A percentile compares a stretch with the other conserved stretches of the same genome.
Evolutionary conservation across 2,888 invertebrate genomes (phyloP).

Genomic region (Cryptocephalus primarius): DNA sequence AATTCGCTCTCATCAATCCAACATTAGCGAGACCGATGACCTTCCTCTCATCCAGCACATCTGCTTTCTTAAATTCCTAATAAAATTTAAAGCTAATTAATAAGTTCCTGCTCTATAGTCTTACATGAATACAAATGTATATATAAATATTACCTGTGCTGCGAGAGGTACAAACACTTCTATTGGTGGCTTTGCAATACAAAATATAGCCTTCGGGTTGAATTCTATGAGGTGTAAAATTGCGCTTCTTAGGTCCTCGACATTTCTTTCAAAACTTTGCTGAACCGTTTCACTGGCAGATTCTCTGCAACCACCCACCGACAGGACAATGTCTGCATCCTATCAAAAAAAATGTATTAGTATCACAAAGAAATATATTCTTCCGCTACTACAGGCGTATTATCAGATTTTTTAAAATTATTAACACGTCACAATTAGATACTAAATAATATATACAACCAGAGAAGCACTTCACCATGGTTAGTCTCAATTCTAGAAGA

Average conservation of each 20-base stretch:
- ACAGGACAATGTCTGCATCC: constrained; percentile 28
- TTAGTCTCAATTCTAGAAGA: too few relatives aligned
- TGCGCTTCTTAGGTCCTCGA: constrained; percentile 25
- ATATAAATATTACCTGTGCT: constrained; percentile 23
- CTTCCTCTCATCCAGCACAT: constrained; percentile 25
- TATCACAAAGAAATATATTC: background rate
- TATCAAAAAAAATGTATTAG: constrained; percentile 10
- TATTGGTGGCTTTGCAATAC: constrained; percentile 31
- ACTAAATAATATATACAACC: too few relatives aligned
- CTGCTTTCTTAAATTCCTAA: constrained; percentile 31
- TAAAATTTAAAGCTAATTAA: constrained; percentile 1
- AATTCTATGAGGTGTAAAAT: constrained; percentile 30
- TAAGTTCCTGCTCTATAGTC: too few relatives aligned
- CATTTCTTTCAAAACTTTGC: constrained; percentile 27
- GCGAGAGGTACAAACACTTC: constrained; percentile 32
- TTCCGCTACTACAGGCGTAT: too few relatives aligned
- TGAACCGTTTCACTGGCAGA: constrained; percentile 18
- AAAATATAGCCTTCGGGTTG: constrained; percentile 28
- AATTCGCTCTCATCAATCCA: constrained; percentile 24
- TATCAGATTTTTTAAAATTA: too few relatives aligned
- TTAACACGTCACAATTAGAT: too few relatives aligned
- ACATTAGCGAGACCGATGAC: constrained; percentile 29
- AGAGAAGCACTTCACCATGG: too few relatives aligned
- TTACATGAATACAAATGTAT: too few relatives aligned
- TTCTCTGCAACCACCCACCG: constrained; percentile 27